phyloP scores from a whole-genome alignment of 2,888 invertebrate genomes.

The Pterostichus madidus region DNA sequence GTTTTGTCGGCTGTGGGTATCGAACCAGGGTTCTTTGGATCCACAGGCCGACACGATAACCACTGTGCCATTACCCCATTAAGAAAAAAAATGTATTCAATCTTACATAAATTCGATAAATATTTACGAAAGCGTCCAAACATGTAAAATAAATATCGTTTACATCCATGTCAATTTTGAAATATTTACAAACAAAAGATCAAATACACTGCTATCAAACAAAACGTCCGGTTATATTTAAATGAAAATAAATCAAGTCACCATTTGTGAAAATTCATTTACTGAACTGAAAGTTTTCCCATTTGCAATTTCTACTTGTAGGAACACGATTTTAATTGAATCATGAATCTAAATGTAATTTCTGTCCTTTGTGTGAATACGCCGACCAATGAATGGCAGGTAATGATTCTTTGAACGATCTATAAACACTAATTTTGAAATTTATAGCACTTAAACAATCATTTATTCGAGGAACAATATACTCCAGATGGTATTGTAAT shows the following conservation, averaged over 20 bases:
- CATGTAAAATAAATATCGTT: slow-evolving; percentile 22
- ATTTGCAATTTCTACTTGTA: slow-evolving; percentile 37
- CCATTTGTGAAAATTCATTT: slow-evolving; percentile 36
- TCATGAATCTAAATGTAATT: slow-evolving; percentile 40
- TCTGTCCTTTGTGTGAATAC: slow-evolving; percentile 12
- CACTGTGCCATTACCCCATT: too few species aligned
- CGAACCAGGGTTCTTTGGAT: too few species aligned
- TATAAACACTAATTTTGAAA: slow-evolving; percentile 21
- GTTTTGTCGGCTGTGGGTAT: too few species aligned
- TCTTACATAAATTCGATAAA: slow-evolving; percentile 19
- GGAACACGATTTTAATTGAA: slow-evolving; percentile 37
- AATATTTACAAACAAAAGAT: slow-evolving; percentile 22
- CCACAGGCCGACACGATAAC: too few species aligned
- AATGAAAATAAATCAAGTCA: slow-evolving; percentile 23
- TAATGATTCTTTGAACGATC: slow-evolving; percentile 17
- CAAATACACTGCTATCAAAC: slow-evolving; percentile 24
- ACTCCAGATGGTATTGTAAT: too few species aligned
- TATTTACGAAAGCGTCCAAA: slow-evolving; percentile 17
- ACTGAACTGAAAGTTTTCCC: slow-evolving; percentile 41
- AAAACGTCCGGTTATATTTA: slow-evolving; percentile 21
- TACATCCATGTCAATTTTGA: not conserved
- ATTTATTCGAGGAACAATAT: not conserved
- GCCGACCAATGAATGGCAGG: slow-evolving; percentile 13
- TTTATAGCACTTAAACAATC: slow-evolving; percentile 3
- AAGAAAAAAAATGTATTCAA: slow-evolving; percentile 27